Evolutionary conservation across 2,113 vertebrate species (phyloP).

Genomic region (Alectura lathami): DNA sequence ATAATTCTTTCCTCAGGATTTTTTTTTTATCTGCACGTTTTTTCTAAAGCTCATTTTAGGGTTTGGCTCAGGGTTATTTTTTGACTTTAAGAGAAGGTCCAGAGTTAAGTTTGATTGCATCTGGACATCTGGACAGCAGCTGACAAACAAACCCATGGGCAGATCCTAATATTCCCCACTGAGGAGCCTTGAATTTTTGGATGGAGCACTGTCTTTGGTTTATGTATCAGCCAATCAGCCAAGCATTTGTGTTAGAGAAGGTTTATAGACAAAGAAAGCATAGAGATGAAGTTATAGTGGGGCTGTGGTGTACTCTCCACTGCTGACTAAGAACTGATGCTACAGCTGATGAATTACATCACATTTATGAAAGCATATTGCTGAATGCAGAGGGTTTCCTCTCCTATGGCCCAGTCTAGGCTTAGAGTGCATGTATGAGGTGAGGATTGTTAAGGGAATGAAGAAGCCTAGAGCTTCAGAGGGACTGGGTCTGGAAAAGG

Average conservation of each 20-base stretch:
- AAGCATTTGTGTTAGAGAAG: not conserved
- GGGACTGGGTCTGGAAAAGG: not conserved
- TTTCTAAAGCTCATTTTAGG: not conserved
- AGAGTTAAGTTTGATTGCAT: not conserved
- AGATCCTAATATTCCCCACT: not conserved
- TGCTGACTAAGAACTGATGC: not conserved
- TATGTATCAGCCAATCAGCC: not conserved
- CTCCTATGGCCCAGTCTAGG: not conserved
- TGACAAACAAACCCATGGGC: not conserved
- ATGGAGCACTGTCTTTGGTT: not conserved
- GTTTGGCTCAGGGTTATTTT: constrained; percentile 4
- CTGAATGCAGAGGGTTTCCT: not conserved
- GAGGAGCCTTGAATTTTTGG: not conserved
- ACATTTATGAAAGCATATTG: not conserved
- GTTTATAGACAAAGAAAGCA: not conserved
- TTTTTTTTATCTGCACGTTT: not conserved
- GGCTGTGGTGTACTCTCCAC: not conserved
- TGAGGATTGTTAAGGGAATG: not conserved
- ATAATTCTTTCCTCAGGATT: constrained; percentile 48
- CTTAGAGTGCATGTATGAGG: not conserved
- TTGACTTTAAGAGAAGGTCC: not conserved
- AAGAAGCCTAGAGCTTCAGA: not conserved
- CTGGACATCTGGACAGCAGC: not conserved
- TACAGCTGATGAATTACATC: not conserved
- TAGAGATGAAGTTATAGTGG: not conserved